Percentiles rank a stretch among this genome's conserved stretches.
phyloP scores from a whole-genome alignment of 2,113 vertebrate species.

The Phaetusa simplex region DNA sequence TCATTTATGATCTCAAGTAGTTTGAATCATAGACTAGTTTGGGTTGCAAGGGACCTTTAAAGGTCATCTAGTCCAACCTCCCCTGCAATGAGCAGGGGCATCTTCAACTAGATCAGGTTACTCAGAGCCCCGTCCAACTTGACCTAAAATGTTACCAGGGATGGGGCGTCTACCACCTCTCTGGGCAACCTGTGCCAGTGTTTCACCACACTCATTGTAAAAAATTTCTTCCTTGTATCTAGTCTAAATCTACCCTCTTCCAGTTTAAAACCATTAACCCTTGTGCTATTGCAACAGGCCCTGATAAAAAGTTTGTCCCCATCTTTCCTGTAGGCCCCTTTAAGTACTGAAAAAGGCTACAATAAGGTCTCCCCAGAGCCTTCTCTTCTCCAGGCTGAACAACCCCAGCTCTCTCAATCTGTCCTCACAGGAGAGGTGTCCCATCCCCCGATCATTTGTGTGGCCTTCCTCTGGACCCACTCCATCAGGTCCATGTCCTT shows the following conservation, averaged over 20 bases:
- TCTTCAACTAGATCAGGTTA: not conserved
- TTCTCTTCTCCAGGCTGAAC: not conserved
- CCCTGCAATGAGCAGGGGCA: not conserved
- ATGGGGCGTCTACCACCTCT: not conserved
- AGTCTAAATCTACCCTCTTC: not conserved
- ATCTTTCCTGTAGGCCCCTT: not conserved
- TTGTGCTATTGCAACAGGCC: not conserved
- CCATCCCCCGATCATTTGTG: not conserved
- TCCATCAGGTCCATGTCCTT: not conserved
- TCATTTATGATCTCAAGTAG: not conserved
- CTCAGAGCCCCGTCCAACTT: not conserved
- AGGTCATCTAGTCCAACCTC: not conserved
- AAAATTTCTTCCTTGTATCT: not conserved
- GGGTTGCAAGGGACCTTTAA: not conserved
- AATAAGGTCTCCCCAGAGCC: not conserved
- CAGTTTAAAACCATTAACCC: not conserved
- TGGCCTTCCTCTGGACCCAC: not conserved
- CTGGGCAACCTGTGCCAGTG: not conserved
- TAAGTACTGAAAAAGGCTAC: not conserved
- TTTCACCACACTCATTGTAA: not conserved
- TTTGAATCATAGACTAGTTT: not conserved
- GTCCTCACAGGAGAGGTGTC: not conserved
- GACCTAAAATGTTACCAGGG: not conserved
- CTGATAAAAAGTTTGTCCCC: not conserved
- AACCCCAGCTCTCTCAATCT: not conserved